Percentiles rank a stretch among this genome's conserved stretches.
Evolutionary conservation across 2,888 invertebrate genomes (phyloP).

Genomic region (Parapristionchus giblindavisi): DNA sequence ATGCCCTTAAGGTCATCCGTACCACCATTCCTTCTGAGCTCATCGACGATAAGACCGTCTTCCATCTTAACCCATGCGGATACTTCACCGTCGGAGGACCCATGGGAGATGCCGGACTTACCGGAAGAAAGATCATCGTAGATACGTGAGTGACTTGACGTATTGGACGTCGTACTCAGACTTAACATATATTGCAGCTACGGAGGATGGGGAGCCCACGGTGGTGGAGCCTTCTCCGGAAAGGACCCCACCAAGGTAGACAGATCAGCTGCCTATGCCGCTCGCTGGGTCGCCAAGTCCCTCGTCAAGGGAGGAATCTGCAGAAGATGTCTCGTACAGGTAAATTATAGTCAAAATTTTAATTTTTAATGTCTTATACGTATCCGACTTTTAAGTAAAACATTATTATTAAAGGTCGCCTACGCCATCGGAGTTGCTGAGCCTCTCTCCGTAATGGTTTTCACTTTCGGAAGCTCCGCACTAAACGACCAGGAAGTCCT

Average conservation of each 20-base stretch:
- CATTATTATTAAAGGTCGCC: slow-evolving; percentile 70
- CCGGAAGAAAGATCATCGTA: slow-evolving; percentile 97
- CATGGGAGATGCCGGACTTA: slow-evolving; percentile 71
- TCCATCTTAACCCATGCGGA: slow-evolving; percentile 97
- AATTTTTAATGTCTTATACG: no score
- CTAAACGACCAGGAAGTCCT: slow-evolving; percentile 80
- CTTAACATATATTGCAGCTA: slow-evolving; percentile 73
- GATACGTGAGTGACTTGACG: slow-evolving; percentile 77
- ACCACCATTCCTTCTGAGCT: slow-evolving; percentile 91
- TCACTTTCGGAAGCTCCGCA: slow-evolving; percentile 94
- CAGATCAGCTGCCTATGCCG: slow-evolving; percentile 93
- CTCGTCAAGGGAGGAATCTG: slow-evolving; percentile 93
- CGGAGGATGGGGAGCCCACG: slow-evolving; percentile 99
- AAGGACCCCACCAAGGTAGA: slow-evolving; percentile 90
- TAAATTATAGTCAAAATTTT: slow-evolving; percentile 7
- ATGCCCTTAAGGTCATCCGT: slow-evolving; percentile 81
- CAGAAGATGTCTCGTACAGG: slow-evolving; percentile 91
- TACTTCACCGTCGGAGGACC: slow-evolving; percentile 85
- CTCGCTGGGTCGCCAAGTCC: slow-evolving; percentile 98
- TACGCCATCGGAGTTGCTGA: slow-evolving; percentile 93
- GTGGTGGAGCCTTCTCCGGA: slow-evolving; percentile 97
- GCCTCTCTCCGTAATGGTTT: slow-evolving; percentile 93
- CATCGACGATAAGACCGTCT: slow-evolving; percentile 87
- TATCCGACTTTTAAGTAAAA: neutral
- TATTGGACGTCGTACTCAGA: neutral